phyloP scores from a whole-genome alignment of 2,113 vertebrate genomes.

The Perccottus glenii region DNA sequence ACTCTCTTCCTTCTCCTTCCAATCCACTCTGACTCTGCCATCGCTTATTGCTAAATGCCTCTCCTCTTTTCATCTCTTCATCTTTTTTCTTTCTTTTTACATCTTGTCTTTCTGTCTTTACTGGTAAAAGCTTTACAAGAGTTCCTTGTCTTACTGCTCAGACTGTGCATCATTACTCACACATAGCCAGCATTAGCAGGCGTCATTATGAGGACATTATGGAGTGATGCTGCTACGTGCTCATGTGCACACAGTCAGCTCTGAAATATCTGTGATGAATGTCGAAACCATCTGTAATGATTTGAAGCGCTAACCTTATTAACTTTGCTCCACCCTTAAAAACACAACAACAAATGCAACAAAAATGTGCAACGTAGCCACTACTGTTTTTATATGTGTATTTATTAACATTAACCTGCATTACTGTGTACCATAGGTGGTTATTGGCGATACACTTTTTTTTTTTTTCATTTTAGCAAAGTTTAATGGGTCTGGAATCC shows the following conservation, averaged over 20 bases:
- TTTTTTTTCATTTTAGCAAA: too few relatives aligned
- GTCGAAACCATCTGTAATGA: slow-evolving; percentile 46
- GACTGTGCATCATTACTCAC: slow-evolving; percentile 28
- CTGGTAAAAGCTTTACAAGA: slow-evolving; percentile 38
- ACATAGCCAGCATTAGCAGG: slow-evolving; percentile 9
- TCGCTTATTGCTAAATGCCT: slow-evolving; percentile 4
- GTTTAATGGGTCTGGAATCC: too few relatives aligned
- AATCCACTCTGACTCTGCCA: neutral
- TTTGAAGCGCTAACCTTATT: slow-evolving; percentile 32
- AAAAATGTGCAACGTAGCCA: neutral
- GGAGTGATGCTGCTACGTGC: slow-evolving; percentile 4
- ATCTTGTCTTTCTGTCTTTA: slow-evolving; percentile 12
- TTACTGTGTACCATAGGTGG: too few relatives aligned
- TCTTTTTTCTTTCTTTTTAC: neutral
- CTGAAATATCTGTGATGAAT: slow-evolving; percentile 42
- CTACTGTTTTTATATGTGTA: neutral
- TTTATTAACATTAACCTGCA: too few relatives aligned
- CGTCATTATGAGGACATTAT: slow-evolving; percentile 23
- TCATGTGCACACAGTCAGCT: slow-evolving; percentile 1
- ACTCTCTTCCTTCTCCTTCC: slow-evolving; percentile 15
- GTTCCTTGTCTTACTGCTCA: slow-evolving; percentile 21
- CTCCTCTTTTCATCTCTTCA: slow-evolving; percentile 7
- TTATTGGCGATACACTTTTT: too few relatives aligned
- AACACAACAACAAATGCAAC: neutral
- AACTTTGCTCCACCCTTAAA: slow-evolving; percentile 16